Percentiles rank a stretch among this genome's conserved stretches.
Evolutionary conservation across 30 jellyfish, hydroid and myxozoan species (phyloP).

Genomic region (Hydra vulgaris): DNA sequence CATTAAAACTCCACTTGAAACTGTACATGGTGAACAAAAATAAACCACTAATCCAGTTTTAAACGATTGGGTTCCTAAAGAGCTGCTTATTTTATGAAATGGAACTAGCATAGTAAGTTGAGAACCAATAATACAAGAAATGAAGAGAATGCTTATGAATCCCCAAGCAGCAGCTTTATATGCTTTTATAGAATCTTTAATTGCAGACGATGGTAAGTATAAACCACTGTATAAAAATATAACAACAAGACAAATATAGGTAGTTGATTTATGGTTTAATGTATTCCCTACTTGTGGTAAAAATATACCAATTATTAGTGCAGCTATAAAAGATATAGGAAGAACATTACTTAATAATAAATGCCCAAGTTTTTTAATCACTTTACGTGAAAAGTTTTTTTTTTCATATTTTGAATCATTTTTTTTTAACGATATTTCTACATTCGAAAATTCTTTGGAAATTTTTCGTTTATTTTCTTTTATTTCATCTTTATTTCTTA

Average conservation of each 20-base stretch:
- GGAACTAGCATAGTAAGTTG: constrained; percentile 36
- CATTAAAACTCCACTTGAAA: constrained; percentile 91
- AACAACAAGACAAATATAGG: constrained; percentile 58
- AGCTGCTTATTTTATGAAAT: constrained; percentile 28
- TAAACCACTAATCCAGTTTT: constrained; percentile 72
- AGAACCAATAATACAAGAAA: constrained; percentile 66
- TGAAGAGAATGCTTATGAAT: constrained; percentile 38
- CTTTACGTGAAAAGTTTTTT: too few species aligned
- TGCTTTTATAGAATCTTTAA: constrained; percentile 75
- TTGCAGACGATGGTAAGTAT: constrained; percentile 59
- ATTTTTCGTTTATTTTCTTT: too few species aligned
- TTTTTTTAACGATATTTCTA: too few species aligned
- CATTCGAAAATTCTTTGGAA: too few species aligned
- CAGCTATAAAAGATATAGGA: constrained; percentile 61
- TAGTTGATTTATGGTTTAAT: constrained; percentile 57
- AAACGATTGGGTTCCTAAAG: neutral
- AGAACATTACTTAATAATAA: constrained; percentile 44
- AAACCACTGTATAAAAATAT: constrained; percentile 79
- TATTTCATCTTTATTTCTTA: too few species aligned
- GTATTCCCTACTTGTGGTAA: constrained; percentile 77
- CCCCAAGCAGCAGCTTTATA: constrained; percentile 78
- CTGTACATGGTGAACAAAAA: constrained; percentile 74
- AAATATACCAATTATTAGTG: constrained; percentile 71
- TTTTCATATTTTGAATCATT: too few species aligned
- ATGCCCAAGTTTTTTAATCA: neutral